Evolutionary conservation across 2,797 vertebrate species (phyloP), one percentile per base, ranked within the genome.

Genomic region (Rhadinocentrus ornatus): DNA sequence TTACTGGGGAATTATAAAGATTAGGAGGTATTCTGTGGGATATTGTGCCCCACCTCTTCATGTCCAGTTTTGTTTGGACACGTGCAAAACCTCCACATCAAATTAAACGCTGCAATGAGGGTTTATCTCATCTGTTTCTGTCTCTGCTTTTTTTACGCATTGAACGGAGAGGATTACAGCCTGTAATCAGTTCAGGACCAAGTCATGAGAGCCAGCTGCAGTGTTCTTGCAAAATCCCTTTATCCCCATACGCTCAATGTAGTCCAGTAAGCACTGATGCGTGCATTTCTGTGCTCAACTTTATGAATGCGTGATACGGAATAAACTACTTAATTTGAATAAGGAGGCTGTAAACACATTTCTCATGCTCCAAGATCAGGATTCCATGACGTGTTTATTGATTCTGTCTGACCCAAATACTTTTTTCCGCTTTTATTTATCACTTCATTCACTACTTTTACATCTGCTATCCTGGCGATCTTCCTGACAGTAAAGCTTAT

Each of bases 161-260:
- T 86, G 84, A 86, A 89, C 67, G 75, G 69, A 86, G 73, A 84
- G 90, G 90, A 92, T 94, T 92, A 91, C 69, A 86, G 84, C 56
- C 73, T 83, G 77, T 92, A 92, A 94, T 94, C 86, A 72, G 91
- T 91, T 91, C 88, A 84, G 70, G 85, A 88, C 87, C 89, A 81
- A 82, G 82, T 78, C 65, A 69, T 82, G 83, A 83, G 85, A 91
- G 79, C 77, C 80, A 77, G 80, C 76, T 83, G 76, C 77, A 84
- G 75, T 56, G 77, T 87, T 84, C 81, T 89, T 41, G 31, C 22
- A 85, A 78, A 91, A 93, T 91, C 89, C 84, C 84, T 89, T 94
- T 91, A 92, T 89, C 86, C 90, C 77, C 71, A 50, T 72, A 76
- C 72, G 22, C 71, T 70, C 66, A 31, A 75, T 81, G 78, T 70